A percentile compares a stretch with the other conserved stretches of the same genome.
These are phyloP conservation scores for Ceraclea dissimilis DNA, from an alignment of 2,888 invertebrate species.

Conservation along the genomic window DNA sequence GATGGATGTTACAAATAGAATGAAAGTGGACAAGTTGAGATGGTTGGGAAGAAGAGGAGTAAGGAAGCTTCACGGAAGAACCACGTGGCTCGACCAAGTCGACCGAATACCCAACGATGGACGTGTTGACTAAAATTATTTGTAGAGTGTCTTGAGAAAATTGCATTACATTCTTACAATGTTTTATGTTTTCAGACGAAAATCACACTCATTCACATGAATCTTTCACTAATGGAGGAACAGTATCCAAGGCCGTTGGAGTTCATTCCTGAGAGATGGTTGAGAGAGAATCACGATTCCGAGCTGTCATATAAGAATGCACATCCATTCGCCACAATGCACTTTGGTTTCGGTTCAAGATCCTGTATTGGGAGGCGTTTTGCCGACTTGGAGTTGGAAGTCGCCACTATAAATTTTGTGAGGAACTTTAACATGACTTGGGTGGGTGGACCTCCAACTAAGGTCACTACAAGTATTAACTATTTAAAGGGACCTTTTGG, in stretches of 20 bases:
- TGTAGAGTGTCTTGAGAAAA: too few species aligned
- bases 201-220: constrained; percentile 60
- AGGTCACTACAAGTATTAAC: constrained; percentile 28
- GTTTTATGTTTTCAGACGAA: constrained; percentile 44
- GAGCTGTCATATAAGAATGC: constrained; percentile 38
- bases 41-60: too few species aligned
- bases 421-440: constrained; percentile 33
- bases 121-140: too few species aligned
- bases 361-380: constrained; percentile 61
- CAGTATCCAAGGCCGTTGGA: constrained; percentile 55
- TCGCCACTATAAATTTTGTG: constrained; percentile 34
- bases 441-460: constrained; percentile 32
- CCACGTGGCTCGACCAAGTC: too few species aligned
- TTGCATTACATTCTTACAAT: too few species aligned
- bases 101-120: too few species aligned
- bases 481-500: not conserved
- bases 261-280: constrained; percentile 73
- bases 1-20: too few species aligned
- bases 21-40: too few species aligned
- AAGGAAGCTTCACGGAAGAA: too few species aligned
- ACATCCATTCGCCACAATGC: constrained; percentile 55
- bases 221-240: constrained; percentile 54
- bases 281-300: constrained; percentile 35
- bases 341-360: constrained; percentile 61
- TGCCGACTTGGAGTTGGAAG: constrained; percentile 52